A percentile compares a stretch with the other conserved stretches of the same genome.
Evolutionary conservation across 2,888 invertebrate species (phyloP).

Genomic region (Cryptosula pallasiana): DNA sequence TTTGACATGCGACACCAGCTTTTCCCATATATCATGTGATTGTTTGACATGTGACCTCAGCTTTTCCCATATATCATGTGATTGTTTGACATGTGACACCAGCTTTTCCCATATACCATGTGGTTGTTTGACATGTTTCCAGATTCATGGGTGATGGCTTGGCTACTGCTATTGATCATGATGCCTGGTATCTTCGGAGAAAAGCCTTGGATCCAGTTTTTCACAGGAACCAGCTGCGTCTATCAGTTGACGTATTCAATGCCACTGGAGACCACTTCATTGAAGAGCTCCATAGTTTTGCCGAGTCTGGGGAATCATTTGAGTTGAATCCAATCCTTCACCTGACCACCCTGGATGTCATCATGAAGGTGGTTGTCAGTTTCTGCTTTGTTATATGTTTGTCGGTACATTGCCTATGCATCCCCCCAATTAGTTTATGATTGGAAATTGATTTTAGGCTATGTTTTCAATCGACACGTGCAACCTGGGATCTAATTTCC

Average conservation of each 20-base stretch:
- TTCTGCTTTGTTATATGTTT: no score
- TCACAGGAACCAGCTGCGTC: neutral
- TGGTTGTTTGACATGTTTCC: no score
- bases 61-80: no score
- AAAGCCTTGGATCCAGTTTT: constrained; percentile 4
- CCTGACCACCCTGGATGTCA: constrained; percentile 4
- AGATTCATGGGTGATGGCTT: constrained; percentile 4
- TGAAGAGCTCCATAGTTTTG: neutral
- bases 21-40: no score
- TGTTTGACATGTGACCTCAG: no score
- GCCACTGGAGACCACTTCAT: neutral
- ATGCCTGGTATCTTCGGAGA: neutral
- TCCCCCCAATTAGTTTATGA: no score
- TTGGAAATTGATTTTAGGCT: neutral
- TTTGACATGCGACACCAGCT: no score
- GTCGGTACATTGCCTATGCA: no score
- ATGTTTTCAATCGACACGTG: constrained; percentile 5
- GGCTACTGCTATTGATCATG: neutral
- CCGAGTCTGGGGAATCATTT: neutral
- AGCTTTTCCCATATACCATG: no score
- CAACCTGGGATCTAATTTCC: neutral
- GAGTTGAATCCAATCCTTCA: neutral
- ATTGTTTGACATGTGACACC: no score
- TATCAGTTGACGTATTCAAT: neutral
- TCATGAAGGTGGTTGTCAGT: constrained; percentile 16